Evolutionary conservation across 2,888 invertebrate genomes (phyloP).

Genomic region (Protodeltote pygarga): DNA sequence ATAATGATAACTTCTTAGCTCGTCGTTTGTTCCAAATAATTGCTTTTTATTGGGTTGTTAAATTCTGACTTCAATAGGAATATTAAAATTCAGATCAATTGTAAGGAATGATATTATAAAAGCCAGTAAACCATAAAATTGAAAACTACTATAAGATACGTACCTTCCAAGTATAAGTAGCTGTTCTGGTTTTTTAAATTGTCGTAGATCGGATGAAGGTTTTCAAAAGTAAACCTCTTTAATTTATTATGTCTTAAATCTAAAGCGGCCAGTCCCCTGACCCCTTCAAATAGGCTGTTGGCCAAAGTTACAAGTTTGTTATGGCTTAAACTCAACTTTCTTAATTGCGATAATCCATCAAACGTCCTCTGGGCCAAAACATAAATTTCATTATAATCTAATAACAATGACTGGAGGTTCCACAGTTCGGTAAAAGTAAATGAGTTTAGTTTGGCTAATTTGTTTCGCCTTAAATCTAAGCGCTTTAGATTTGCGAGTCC

Average conservation of each 20-base stretch:
- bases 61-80: conserved; percentile 11
- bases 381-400: conserved; percentile 91
- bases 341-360: conserved; percentile 90
- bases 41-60: conserved; percentile 57
- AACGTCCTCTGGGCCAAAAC: conserved; percentile 92
- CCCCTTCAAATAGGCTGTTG: conserved; percentile 90
- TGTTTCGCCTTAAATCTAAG: conserved; percentile 91
- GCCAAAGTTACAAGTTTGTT: conserved; percentile 91
- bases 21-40: conserved; percentile 48
- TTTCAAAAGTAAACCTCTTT: conserved; percentile 91
- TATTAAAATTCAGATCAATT: conserved; percentile 9
- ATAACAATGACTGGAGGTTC: conserved; percentile 89
- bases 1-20: conserved; percentile 53
- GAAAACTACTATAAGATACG: conserved; percentile 58
- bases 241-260: conserved; percentile 92
- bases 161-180: conserved; percentile 92
- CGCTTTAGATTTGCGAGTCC: conserved; percentile 91
- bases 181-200: conserved; percentile 91
- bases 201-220: conserved; percentile 91
- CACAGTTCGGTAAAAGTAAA: conserved; percentile 93
- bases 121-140: not conserved
- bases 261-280: conserved; percentile 90
- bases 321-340: conserved; percentile 90
- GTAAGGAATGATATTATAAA: too few species aligned
- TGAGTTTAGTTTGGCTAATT: conserved; percentile 91